Evolutionary conservation across 2,888 invertebrate species (phyloP), one percentile per base, ranked within the genome.

Genomic region (Leptopilina syphax): DNA sequence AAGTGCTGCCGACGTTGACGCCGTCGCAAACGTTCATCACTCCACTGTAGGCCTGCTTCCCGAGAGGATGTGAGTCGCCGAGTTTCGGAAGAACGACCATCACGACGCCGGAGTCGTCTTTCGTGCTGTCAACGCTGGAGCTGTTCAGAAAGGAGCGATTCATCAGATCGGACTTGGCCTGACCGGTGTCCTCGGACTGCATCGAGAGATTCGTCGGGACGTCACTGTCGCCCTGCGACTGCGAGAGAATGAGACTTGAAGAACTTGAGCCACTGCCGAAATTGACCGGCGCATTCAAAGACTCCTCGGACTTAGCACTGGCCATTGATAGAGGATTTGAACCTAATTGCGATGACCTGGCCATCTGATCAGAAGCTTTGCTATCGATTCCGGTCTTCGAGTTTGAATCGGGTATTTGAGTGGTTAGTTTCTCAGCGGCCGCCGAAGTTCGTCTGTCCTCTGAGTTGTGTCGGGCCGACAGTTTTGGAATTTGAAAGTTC

Each of bases 401-500:
- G 67, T 65, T 47, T 79, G 82, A 78, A 70, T 88, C 86, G 3
- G 83, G 63, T 27, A 84, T 76, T 80, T 82, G 83, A 44, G 44
- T 8, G 9, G 86, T 80, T 0, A 85, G 54, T 18, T 86, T 83
- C 1, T 84, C 85, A 34, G 76, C 54, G 54, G 80, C n/a, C 18
- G 83, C 84, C 65, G 88, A 87, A 73, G 89, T 90, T 7, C 89
- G 34, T 34, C 34, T 34, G 90, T 0, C 84, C 84, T 91, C 92
- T 0, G 88, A 87, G 65, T 90, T 92, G 1, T 84, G 86, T 47
- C 93, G 90, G 4, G 95, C 95, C 0, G 96, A 96, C 81, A 97
- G 91, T 92, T 97, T 97, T 0, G 97, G 97, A 87, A 97, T 97
- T 93, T 97, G 97, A 92, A 97, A 97, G 88, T 96, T 97, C 80